phyloP scores from a whole-genome alignment of 2,797 vertebrate species.

The Bothrops alternatus region DNA sequence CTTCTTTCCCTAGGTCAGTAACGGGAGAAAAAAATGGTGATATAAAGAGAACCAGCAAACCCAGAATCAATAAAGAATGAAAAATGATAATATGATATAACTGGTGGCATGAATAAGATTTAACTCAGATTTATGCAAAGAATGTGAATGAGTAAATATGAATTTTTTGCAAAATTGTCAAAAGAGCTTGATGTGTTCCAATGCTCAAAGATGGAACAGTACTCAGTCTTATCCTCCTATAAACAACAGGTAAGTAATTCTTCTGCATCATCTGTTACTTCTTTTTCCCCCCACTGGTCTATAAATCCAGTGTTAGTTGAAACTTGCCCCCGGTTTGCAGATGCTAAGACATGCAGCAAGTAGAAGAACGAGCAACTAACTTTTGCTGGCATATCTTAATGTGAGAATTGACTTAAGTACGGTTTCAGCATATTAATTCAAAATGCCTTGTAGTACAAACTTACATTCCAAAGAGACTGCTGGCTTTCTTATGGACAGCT shows the following conservation, averaged over 20 bases:
- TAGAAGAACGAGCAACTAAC: background rate
- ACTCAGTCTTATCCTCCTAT: background rate
- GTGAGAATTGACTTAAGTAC: background rate
- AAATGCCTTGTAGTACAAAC: background rate
- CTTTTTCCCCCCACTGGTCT: background rate
- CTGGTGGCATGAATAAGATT: too few species aligned
- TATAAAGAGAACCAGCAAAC: background rate
- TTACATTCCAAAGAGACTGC: background rate
- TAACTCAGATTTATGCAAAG: background rate
- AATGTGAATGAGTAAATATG: background rate
- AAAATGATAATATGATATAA: background rate
- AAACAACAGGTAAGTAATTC: background rate
- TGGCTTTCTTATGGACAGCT: background rate
- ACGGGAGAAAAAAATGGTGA: background rate
- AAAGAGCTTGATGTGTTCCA: background rate
- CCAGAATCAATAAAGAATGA: background rate
- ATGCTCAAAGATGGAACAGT: background rate
- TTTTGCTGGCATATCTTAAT: background rate
- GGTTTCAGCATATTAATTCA: background rate
- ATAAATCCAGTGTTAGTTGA: background rate
- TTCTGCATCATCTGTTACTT: background rate
- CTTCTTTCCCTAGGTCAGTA: background rate
- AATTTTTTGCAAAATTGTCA: background rate
- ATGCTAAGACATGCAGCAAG: background rate
- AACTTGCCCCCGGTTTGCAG: background rate